A percentile compares a stretch with the other conserved stretches of the same genome.
Evolutionary conservation across 1,140 invertebrate species (phyloP).

Genomic region (Nomia melanderi): DNA sequence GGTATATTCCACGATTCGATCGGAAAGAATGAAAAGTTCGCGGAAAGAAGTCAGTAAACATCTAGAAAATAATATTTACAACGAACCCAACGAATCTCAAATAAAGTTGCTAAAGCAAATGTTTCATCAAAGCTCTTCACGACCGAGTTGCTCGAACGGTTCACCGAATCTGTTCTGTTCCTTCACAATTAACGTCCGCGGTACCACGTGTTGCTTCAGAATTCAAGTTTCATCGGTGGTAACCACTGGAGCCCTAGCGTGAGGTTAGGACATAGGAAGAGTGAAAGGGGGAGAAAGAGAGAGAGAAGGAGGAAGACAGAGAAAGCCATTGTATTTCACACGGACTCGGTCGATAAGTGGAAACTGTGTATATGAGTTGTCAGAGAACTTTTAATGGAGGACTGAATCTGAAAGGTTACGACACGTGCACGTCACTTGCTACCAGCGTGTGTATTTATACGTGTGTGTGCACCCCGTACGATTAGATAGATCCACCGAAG

Average conservation of each 20-base stretch:
- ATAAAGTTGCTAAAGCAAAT: too few species aligned
- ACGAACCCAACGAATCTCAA: too few species aligned
- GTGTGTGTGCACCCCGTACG: not conserved
- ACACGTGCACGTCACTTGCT: not conserved
- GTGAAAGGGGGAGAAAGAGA: too few species aligned
- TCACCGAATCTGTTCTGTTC: not conserved
- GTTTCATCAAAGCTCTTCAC: too few species aligned
- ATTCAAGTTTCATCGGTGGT: not conserved
- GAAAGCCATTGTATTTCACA: not conserved
- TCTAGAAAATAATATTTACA: too few species aligned
- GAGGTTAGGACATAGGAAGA: too few species aligned
- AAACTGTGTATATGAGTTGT: not conserved
- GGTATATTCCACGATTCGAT: too few species aligned
- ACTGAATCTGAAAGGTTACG: not conserved
- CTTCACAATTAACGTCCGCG: conserved; percentile 13
- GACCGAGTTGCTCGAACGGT: not conserved
- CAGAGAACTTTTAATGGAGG: conserved; percentile 8
- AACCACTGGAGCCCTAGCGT: not conserved
- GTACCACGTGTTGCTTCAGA: conserved; percentile 44
- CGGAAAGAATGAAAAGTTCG: too few species aligned
- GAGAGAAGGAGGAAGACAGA: too few species aligned
- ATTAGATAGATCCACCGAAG: not conserved
- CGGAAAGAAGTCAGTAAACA: too few species aligned
- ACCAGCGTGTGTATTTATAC: not conserved
- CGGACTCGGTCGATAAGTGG: not conserved